Base-by-base conservation (phyloP, 2,888 invertebrate species). In the Brachyptera putata region DNA sequence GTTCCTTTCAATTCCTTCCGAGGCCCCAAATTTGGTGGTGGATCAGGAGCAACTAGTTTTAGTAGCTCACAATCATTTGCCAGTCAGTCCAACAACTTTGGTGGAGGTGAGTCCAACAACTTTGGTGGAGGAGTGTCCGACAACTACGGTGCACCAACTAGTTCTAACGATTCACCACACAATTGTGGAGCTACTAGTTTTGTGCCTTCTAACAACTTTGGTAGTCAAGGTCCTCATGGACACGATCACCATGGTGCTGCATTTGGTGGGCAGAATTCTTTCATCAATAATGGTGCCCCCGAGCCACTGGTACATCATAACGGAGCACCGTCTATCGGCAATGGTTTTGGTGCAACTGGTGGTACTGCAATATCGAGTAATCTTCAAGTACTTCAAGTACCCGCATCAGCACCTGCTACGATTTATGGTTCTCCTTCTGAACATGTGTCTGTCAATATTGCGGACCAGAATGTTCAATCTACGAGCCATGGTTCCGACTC, bases 101-200 rank as follows among this genome's bases (percentile, higher is more conserved):
- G n/a, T n/a, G n/a, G n/a, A n/a, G n/a, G n/a, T n/a, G n/a, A n/a
- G n/a, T n/a, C 53, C 13, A 64, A 66, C 24, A 69, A 68, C 1
- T 26, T 41, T 4, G 61, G 58, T 34, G 69, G 68, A 39, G 74
- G 72, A 61, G 67, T 73, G 14, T 74, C 73, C 63, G 69, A 70
- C 36, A 66, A 63, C 21, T 64, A 69, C 50, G 68, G 65, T 3
- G 68, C 49, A 53, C 70, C 48, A 55, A 65, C 63, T 61, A 65
- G 49, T 70, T 56, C 71, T 70, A 41, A 71, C 69, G 21, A 73
- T 71, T 60, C 65, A 43, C 62, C 62, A 18, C 59, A 63, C 48
- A 64, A 61, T 46, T 64, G 64, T 37, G 63, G 59, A 1, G 57
- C 58, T n/a, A 59, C 57, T 14, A 64, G 60, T 41, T 64, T 64